Base-by-base conservation (phyloP, 2,113 vertebrate species). In the Hystrix cristata region DNA sequence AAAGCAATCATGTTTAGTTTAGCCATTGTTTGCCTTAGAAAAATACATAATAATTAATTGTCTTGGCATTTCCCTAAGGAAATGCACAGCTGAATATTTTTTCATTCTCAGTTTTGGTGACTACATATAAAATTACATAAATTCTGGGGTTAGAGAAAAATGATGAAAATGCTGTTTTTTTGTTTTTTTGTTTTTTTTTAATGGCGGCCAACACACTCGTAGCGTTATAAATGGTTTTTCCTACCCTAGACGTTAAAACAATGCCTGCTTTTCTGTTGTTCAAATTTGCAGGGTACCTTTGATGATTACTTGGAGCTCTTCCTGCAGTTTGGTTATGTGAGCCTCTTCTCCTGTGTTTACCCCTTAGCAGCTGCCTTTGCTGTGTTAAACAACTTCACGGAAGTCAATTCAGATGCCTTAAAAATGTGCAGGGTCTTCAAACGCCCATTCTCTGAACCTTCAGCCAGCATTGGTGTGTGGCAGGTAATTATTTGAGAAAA, bases 281-380 rank as follows among this genome's bases (percentile, higher is more conserved):
- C 53, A 78, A 4, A 51, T 93, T 98, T 98, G 34, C 97, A 99
- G 99, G 99, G 99, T 0, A 99, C 99, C 21, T 99, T 99, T 96
- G 99, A 99, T 95, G 99, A 99, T 97, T 99, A 99, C 98, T 98
- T 99, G 98, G 99, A 99, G 97, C 96, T 99, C 31, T 99, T 99
- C 97, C 98, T 99, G 86, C 99, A 99, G 67, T 99, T 99, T 72
- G 99, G 99, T 29, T 99, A 99, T 1, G 99, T 99, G 98, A 99
- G 99, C 95, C 99, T 99, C 88, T 99, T 99, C 98, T 99, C 99
- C 1, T 99, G 99, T 65, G 99, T 99, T 86, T 99, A 99, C 96
- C 99, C 99, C 1, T 97, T 99, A 97, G 99, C 99, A 74, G 99
- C 99, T 57, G 98, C 99, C 95, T 99, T 99, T 87, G 99, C 99